phyloP scores from a whole-genome alignment of 2,888 invertebrate genomes.

The Hypomecis atomaria region DNA sequence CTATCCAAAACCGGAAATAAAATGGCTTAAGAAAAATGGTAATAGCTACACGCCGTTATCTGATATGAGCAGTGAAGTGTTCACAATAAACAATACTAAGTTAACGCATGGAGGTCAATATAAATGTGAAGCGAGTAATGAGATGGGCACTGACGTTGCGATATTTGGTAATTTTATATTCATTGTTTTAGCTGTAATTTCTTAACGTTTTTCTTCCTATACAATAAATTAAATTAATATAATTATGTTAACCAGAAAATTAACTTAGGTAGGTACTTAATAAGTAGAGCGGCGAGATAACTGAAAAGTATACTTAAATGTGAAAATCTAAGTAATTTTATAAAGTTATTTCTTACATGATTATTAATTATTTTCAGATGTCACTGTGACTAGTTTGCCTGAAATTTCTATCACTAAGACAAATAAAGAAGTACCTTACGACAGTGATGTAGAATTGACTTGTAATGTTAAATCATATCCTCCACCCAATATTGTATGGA shows the following conservation, averaged over 20 bases:
- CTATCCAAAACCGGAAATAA: background rate
- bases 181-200: background rate
- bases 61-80: constrained; percentile 9
- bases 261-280: too few species aligned
- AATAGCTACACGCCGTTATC: background rate
- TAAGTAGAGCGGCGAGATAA: too few species aligned
- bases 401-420: constrained; percentile 1
- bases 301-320: too few species aligned
- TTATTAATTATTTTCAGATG: constrained; percentile 14
- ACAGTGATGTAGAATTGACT: constrained; percentile 3
- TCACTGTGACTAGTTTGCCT: background rate
- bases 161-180: background rate
- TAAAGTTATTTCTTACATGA: too few species aligned
- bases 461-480: constrained; percentile 19
- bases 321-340: background rate
- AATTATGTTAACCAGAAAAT: too few species aligned
- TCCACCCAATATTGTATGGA: constrained; percentile 14
- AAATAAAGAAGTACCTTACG: constrained; percentile 1
- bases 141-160: background rate
- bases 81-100: background rate
- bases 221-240: too few species aligned
- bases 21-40: background rate
- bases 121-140: constrained; percentile 16
- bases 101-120: constrained; percentile 25
- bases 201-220: background rate